Evolutionary conservation across 2,888 invertebrate genomes (phyloP).

Genomic region (Euzophera pinguis): DNA sequence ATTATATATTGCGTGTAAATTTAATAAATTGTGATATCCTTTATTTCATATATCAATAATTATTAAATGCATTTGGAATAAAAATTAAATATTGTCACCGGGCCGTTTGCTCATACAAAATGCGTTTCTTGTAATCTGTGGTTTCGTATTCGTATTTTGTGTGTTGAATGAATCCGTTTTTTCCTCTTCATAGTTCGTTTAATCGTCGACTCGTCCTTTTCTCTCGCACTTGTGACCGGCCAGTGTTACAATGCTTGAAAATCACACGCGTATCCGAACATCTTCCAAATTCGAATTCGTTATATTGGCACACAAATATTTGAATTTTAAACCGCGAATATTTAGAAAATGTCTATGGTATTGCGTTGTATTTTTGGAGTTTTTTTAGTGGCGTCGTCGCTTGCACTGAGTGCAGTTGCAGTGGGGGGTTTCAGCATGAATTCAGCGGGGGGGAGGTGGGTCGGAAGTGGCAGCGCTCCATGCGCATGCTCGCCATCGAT

Average conservation of each 20-base stretch:
- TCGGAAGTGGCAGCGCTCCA: conserved; percentile 40
- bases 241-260: conserved; percentile 20
- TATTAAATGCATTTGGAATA: conserved; percentile 38
- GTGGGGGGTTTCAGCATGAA: conserved; percentile 47
- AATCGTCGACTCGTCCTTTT: conserved; percentile 28
- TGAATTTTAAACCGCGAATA: conserved; percentile 6
- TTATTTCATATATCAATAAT: conserved; percentile 13
- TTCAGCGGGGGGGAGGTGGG: conserved; percentile 32
- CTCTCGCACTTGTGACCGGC: conserved; percentile 29
- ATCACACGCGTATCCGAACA: conserved; percentile 17
- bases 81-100: conserved; percentile 57
- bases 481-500: conserved; percentile 76
- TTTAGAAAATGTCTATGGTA: conserved; percentile 20
- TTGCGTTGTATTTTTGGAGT: conserved; percentile 44
- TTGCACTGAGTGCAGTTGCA: conserved; percentile 78
- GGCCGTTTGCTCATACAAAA: conserved; percentile 40
- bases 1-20: conserved; percentile 63
- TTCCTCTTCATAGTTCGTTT: conserved; percentile 74
- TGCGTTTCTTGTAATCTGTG: conserved; percentile 41
- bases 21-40: conserved; percentile 49
- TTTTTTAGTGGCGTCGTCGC: conserved; percentile 52
- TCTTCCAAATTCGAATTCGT: conserved; percentile 22
- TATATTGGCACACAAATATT: conserved; percentile 7
- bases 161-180: conserved; percentile 54
- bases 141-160: conserved; percentile 37